phyloP scores from a whole-genome alignment of 2,888 invertebrate genomes.

The Tenthredo notha region DNA sequence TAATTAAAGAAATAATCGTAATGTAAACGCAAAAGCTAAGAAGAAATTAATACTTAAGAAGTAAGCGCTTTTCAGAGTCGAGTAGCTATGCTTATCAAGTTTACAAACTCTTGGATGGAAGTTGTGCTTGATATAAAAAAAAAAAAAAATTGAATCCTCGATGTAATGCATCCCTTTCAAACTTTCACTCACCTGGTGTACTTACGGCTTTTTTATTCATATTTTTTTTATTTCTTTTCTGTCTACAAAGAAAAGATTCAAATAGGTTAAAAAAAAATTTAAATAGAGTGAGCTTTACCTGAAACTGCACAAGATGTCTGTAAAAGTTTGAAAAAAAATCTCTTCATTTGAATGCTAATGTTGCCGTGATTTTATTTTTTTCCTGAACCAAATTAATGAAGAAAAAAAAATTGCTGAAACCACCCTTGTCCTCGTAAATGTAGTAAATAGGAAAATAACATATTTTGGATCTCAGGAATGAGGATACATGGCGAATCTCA shows the following conservation, averaged over 20 bases:
- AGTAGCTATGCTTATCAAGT: neutral
- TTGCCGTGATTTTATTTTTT: neutral
- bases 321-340: neutral
- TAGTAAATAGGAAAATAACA: neutral
- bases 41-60: conserved; percentile 5
- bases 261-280: neutral
- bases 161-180: neutral
- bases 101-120: conserved; percentile 7
- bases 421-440: too few relatives aligned
- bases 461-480: neutral
- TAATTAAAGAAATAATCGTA: neutral
- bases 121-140: neutral
- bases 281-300: neutral
- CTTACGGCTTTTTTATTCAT: neutral
- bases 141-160: neutral
- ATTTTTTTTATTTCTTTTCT: neutral
- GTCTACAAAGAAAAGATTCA: neutral
- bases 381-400: neutral
- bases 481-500: neutral
- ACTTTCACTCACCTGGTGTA: neutral
- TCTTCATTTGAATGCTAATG: neutral
- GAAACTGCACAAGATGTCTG: neutral
- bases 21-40: too few relatives aligned
- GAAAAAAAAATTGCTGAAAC: too few relatives aligned
- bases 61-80: neutral